A percentile compares a stretch with the other conserved stretches of the same genome.
Evolutionary conservation across 2,113 vertebrate genomes (phyloP).

Genomic region (Lagopus muta): DNA sequence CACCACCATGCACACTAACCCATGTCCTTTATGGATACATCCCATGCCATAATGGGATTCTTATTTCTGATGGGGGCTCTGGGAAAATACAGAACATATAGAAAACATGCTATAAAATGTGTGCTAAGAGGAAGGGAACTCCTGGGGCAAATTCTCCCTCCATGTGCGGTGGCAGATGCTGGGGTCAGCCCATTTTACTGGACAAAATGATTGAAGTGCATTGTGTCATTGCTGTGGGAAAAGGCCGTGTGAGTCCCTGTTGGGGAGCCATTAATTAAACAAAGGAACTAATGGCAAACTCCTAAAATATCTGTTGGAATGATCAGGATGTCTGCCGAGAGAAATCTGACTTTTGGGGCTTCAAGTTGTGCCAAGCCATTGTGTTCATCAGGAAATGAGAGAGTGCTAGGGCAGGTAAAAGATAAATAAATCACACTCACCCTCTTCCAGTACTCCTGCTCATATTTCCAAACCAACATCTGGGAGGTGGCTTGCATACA

Average conservation of each 20-base stretch:
- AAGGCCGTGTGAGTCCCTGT: not conserved
- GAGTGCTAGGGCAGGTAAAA: constrained; percentile 48
- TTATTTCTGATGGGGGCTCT: not conserved
- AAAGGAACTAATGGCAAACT: constrained; percentile 47
- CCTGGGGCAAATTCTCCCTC: not conserved
- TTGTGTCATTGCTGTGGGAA: not conserved
- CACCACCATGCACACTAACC: not conserved
- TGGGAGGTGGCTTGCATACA: not conserved
- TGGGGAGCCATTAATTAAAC: constrained; percentile 27
- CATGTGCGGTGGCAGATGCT: not conserved
- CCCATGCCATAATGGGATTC: not conserved
- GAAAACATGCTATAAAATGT: not conserved
- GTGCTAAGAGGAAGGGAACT: not conserved
- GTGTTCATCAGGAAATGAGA: constrained; percentile 55
- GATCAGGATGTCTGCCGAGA: constrained; percentile 65
- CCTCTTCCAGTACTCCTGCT: not conserved
- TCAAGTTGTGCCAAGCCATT: constrained; percentile 69
- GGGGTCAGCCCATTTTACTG: not conserved
- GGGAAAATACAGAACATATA: not conserved
- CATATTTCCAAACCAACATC: not conserved
- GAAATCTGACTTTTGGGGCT: constrained; percentile 48
- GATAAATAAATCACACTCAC: constrained; percentile 25
- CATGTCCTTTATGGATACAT: not conserved
- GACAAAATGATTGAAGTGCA: not conserved
- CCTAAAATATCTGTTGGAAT: constrained; percentile 42